phyloP scores from a whole-genome alignment of 2,113 vertebrate genomes.

The Monopterus albus region DNA sequence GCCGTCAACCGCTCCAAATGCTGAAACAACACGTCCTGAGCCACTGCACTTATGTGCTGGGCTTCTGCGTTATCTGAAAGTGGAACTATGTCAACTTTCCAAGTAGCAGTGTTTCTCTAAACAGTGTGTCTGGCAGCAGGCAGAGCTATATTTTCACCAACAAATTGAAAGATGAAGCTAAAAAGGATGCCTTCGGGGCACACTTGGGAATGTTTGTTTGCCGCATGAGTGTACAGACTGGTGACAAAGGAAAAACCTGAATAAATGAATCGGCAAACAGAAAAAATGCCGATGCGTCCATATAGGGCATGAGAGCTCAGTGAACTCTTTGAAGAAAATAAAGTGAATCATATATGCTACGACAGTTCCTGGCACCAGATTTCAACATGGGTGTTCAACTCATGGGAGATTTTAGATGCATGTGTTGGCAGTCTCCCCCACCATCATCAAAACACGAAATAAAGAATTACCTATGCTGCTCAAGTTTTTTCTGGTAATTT shows the following conservation, averaged over 20 bases:
- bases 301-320: neutral
- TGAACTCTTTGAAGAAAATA: slow-evolving; percentile 1
- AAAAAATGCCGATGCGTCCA: neutral
- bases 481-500: no score
- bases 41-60: neutral
- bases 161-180: slow-evolving; percentile 5
- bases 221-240: slow-evolving; percentile 8
- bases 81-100: slow-evolving; percentile 38
- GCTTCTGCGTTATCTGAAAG: slow-evolving; percentile 17
- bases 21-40: slow-evolving; percentile 13
- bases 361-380: neutral
- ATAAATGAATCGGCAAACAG: neutral
- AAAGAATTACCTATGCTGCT: no score
- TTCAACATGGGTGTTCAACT: neutral
- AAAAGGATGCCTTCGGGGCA: slow-evolving; percentile 40
- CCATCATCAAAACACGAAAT: neutral
- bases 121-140: slow-evolving; percentile 28
- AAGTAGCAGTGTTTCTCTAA: slow-evolving; percentile 25
- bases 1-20: slow-evolving; percentile 29
- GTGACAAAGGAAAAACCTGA: slow-evolving; percentile 1
- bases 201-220: slow-evolving; percentile 40
- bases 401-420: neutral
- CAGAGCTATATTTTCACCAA: slow-evolving; percentile 14
- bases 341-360: neutral
- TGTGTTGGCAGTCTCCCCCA: neutral